Evolutionary conservation across 2,888 invertebrate genomes (phyloP), one percentile per base, ranked within the genome.

Genomic region (Oligia strigilis): DNA sequence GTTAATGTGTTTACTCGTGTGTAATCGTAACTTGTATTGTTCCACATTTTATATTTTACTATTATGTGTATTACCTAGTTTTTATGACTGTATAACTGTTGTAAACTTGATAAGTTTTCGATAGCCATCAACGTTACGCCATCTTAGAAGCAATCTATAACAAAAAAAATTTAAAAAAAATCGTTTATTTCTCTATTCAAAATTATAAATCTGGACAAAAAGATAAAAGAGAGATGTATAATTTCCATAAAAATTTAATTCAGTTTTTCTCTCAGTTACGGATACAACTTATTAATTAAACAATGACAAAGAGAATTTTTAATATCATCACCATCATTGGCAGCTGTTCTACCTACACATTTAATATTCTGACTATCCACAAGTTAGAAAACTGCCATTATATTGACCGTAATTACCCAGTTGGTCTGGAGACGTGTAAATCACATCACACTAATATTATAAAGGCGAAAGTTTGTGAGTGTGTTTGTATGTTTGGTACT

Each of bases 1-100:
- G 88, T 89, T 91, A 89, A 87, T 92, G 77, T 91, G 89, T 92
- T 92, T 92, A 92, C 87, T 91, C 90, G 85, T 91, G 88, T 90
- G 85, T 89, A 91, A 89, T 91, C 90, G 81, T 90, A 88, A 88
- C 84, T 90, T 91, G 87, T 90, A 89, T 82, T 85, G 85, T 85
- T 88, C 91, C 82, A 91, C 78, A 87, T 91, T 90, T 84, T 89
- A 89, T 92, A 89, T 89, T 89, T 88, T 89, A 90, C 64, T 80
- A 81, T 69, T 75, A 72, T 72, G 75, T 81, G 75, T 87, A 89
- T 89, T 86, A 86, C 75, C 77, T 85, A 84, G 78, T 89, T 89
- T 87, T 80, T 89, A 89, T 73, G 52, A 52, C 70, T 55, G 75
- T 82, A 80, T 80, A 82, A 84, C 77, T 89, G 81, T 88, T 90